Conservation (phyloP, 2,797 vertebrate genomes). For the Cynodonichthys magdalenae region DNA sequence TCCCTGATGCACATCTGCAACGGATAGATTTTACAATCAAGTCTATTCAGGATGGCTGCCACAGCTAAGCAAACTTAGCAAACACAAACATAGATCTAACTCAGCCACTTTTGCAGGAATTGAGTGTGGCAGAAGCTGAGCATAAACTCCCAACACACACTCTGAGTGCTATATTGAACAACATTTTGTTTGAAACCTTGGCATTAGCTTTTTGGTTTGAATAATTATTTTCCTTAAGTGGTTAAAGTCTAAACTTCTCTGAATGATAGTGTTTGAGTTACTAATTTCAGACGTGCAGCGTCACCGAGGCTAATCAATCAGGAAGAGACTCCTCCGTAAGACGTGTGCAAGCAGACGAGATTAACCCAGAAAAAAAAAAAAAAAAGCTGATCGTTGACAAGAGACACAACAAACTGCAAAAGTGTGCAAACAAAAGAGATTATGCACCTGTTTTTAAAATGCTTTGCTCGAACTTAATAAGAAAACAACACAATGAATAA, state of each 20-base stretch:
- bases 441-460: conserved; percentile 4
- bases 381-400: conserved; percentile 6
- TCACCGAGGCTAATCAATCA: background rate
- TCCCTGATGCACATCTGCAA: too few species aligned
- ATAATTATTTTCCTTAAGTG: too few species aligned
- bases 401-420: conserved; percentile 6
- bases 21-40: too few species aligned
- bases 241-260: background rate
- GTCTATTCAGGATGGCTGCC: too few species aligned
- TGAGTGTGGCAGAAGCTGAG: too few species aligned
- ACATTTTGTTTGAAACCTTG: too few species aligned
- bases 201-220: too few species aligned
- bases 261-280: background rate
- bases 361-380: conserved; percentile 18
- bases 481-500: conserved; percentile 6
- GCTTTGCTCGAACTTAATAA: conserved; percentile 8
- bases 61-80: too few species aligned
- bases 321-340: background rate
- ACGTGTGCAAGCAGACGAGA: conserved; percentile 6
- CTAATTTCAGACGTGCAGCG: background rate
- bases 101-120: too few species aligned
- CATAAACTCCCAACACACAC: too few species aligned
- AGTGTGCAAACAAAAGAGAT: conserved; percentile 22
- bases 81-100: too few species aligned
- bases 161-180: too few species aligned